Conservation (phyloP, 1,140 invertebrate species). For the Scylla paramamosain region DNA sequence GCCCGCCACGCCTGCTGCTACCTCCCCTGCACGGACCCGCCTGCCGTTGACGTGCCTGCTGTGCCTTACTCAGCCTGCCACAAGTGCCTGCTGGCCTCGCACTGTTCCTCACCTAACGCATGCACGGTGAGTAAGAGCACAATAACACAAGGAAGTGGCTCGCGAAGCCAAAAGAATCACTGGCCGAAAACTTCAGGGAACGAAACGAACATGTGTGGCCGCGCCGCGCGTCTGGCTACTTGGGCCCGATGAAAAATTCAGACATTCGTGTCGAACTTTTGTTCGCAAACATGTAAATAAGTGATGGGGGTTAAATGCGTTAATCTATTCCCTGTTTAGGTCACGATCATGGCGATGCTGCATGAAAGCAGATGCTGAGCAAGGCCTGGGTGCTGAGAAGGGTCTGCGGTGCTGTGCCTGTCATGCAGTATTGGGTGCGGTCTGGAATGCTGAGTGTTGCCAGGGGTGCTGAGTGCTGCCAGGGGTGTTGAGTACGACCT, state of each 20-base stretch:
- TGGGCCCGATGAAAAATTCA: constrained; percentile 29
- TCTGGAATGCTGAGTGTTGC: neutral
- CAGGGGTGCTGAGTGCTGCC: neutral
- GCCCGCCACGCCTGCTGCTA: too few relatives aligned
- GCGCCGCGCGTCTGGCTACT: too few relatives aligned
- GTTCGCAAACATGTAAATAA: constrained; percentile 61
- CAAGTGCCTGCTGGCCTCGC: too few relatives aligned
- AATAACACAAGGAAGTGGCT: neutral
- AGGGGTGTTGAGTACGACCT: neutral
- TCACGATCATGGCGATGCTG: neutral
- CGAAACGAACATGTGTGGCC: too few relatives aligned
- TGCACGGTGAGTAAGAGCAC: neutral
- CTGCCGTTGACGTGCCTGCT: too few relatives aligned
- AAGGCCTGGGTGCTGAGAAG: neutral
- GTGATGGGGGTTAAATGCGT: constrained; percentile 55
- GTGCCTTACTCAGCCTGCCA: too few relatives aligned
- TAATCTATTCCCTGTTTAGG: constrained; percentile 15
- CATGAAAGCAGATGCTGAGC: neutral
- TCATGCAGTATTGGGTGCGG: neutral
- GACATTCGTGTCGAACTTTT: constrained; percentile 45
- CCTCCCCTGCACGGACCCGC: too few relatives aligned
- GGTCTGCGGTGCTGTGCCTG: neutral
- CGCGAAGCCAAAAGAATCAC: neutral
- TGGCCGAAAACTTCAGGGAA: constrained; percentile 17
- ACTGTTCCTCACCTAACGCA: too few relatives aligned